Evolutionary conservation across 2,888 invertebrate genomes (phyloP).

Genomic region (Rhaphigaster nebulosa): DNA sequence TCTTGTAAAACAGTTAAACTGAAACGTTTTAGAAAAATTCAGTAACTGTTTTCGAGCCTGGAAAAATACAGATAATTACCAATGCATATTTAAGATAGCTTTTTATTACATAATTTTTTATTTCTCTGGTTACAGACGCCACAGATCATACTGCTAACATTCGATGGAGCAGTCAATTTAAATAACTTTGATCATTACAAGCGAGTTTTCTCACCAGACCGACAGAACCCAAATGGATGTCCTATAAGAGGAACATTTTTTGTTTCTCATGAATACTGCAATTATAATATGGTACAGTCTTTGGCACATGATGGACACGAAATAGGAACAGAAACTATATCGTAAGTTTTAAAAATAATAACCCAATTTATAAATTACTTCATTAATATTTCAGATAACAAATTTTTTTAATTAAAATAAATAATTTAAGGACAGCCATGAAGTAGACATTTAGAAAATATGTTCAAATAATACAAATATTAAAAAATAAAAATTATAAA

Average conservation of each 20-base stretch:
- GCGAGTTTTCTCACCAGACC: constrained; percentile 84
- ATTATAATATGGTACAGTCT: constrained; percentile 93
- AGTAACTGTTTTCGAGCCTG: too few relatives aligned
- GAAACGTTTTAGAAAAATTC: too few relatives aligned
- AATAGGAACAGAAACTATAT: constrained; percentile 79
- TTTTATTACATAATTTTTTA: background rate
- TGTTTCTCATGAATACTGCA: constrained; percentile 89
- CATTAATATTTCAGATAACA: background rate
- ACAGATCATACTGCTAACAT: constrained; percentile 92
- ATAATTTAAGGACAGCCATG: background rate
- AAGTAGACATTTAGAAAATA: background rate
- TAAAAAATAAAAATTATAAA: background rate
- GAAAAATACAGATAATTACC: too few relatives aligned
- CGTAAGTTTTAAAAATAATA: constrained; percentile 72
- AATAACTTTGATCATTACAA: constrained; percentile 91
- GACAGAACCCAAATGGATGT: constrained; percentile 91
- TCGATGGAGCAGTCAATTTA: constrained; percentile 93
- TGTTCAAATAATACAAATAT: background rate
- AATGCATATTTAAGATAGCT: background rate
- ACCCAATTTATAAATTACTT: background rate
- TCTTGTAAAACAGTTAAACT: too few relatives aligned
- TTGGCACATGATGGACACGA: constrained; percentile 92
- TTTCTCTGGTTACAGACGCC: constrained; percentile 78
- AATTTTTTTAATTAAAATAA: background rate
- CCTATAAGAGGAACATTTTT: constrained; percentile 93